These are phyloP conservation scores for Illadopsis cleaveri DNA, from an alignment of 2,113 vertebrate species.

Conservation along the genomic window DNA sequence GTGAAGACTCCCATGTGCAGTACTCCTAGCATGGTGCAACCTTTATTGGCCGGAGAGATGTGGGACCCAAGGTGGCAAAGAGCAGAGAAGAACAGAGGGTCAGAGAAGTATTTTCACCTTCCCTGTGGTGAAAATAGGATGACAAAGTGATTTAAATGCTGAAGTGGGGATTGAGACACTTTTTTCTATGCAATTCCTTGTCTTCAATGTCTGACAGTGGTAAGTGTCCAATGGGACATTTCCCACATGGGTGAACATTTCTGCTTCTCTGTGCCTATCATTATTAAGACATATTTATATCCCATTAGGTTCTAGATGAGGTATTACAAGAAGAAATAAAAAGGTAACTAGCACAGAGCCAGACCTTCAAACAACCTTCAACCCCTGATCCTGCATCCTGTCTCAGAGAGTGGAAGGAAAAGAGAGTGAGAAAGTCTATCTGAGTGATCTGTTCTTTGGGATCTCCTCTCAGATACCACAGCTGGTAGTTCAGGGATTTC, in stretches of 20 bases:
- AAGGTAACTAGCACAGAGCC: neutral
- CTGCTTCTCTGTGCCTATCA: neutral
- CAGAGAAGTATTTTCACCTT: neutral
- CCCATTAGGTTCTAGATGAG: neutral
- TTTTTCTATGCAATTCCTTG: neutral
- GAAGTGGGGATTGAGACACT: neutral
- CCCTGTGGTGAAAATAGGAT: neutral
- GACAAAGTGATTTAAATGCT: neutral
- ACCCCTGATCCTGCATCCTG: neutral
- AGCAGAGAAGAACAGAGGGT: neutral
- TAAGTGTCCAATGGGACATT: neutral
- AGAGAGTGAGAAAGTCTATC: neutral
- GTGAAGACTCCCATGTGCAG: neutral
- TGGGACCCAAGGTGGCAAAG: neutral
- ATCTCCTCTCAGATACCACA: neutral
- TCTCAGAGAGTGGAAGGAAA: neutral
- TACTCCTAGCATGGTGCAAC: neutral
- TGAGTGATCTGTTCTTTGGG: neutral
- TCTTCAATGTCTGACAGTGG: neutral
- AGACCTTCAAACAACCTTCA: neutral
- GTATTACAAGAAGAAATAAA: neutral
- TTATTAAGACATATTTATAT: neutral
- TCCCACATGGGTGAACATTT: neutral
- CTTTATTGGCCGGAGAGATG: neutral
- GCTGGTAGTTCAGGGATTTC: neutral